phyloP scores from a whole-genome alignment of 2,113 vertebrate species.

The Pseudonaja textilis region DNA sequence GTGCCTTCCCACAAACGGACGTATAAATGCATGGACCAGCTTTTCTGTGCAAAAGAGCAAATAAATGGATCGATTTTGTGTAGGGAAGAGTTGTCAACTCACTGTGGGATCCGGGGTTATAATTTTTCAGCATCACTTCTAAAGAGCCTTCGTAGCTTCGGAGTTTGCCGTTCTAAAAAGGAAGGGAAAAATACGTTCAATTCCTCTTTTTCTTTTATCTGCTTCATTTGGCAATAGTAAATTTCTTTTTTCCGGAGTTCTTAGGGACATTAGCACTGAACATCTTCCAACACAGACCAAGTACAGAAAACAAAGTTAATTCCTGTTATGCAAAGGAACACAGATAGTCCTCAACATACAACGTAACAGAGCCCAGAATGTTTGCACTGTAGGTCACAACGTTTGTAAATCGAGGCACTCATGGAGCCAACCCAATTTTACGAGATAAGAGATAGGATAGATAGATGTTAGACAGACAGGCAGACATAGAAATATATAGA shows the following conservation, averaged over 20 bases:
- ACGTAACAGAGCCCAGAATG: too few relatives aligned
- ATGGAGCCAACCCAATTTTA: too few relatives aligned
- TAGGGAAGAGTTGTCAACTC: not conserved
- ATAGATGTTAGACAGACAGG: too few relatives aligned
- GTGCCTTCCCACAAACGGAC: not conserved
- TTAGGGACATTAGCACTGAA: not conserved
- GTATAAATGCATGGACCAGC: not conserved
- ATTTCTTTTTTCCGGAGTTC: not conserved
- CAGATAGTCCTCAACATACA: too few relatives aligned
- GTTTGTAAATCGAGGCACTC: too few relatives aligned
- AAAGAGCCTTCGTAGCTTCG: constrained; percentile 42
- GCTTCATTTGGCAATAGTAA: not conserved
- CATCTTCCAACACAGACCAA: not conserved
- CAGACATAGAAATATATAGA: too few relatives aligned
- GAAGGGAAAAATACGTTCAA: not conserved
- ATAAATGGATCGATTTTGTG: not conserved
- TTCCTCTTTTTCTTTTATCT: too few relatives aligned
- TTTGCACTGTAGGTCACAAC: too few relatives aligned
- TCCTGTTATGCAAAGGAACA: not conserved
- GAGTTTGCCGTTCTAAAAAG: not conserved
- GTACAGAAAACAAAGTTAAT: not conserved
- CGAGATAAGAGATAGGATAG: too few relatives aligned
- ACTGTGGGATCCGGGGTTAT: not conserved
- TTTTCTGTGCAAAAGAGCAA: not conserved
- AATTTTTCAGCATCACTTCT: constrained; percentile 49